Conservation (phyloP, 2,797 vertebrate species). For the Artibeus lituratus region DNA sequence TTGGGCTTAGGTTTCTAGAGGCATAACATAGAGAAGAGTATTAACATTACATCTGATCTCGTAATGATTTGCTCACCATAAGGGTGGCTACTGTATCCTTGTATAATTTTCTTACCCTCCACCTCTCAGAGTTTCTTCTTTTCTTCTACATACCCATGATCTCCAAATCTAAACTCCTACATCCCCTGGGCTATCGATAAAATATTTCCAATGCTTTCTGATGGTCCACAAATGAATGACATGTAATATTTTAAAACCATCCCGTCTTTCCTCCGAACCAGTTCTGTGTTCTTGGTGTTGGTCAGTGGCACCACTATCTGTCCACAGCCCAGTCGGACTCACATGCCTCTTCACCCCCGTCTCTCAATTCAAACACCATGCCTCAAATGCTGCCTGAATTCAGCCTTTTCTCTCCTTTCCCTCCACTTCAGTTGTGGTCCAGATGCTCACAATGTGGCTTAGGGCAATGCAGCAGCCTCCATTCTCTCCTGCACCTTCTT, state of each 20-base stretch:
- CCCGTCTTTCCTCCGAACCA: not conserved
- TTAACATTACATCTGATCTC: not conserved
- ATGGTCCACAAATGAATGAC: not conserved
- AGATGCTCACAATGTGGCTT: not conserved
- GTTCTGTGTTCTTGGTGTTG: not conserved
- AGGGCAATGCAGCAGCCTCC: not conserved
- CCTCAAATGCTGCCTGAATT: not conserved
- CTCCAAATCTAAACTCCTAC: not conserved
- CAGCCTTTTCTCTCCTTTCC: not conserved
- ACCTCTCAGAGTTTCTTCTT: not conserved
- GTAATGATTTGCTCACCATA: not conserved
- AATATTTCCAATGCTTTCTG: not conserved
- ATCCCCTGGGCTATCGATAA: not conserved
- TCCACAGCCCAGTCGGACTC: not conserved
- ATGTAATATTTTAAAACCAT: not conserved
- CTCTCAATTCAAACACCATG: not conserved
- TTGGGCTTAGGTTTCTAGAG: not conserved
- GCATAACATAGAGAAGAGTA: not conserved
- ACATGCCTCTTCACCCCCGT: not conserved
- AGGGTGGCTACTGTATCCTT: not conserved
- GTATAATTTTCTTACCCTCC: not conserved
- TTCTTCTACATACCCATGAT: not conserved
- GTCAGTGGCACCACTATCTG: not conserved
- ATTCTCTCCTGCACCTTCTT: not conserved
- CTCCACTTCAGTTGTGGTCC: not conserved